Evolutionary conservation across 2,888 invertebrate species (phyloP).

Genomic region (Norana najaformis): DNA sequence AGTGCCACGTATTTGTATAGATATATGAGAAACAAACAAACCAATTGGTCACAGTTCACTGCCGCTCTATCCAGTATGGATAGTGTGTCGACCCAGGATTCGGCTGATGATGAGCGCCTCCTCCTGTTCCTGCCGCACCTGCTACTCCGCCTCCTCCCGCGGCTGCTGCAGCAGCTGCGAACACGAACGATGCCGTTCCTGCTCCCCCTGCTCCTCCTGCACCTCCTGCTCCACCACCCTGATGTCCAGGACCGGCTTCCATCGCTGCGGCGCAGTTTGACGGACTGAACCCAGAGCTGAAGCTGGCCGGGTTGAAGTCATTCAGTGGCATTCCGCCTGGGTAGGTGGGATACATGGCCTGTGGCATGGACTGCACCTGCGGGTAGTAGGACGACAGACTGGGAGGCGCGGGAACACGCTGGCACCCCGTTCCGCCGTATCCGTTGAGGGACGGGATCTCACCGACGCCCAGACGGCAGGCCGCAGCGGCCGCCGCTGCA

Average conservation of each 20-base stretch:
- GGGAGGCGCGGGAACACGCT: conserved; percentile 45
- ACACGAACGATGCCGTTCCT: conserved; percentile 9
- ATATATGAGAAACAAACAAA: background rate
- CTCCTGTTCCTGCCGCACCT: background rate
- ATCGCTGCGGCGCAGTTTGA: conserved; percentile 14
- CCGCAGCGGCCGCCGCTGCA: conserved; percentile 22
- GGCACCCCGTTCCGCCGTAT: conserved; percentile 49
- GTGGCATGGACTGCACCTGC: conserved; percentile 44
- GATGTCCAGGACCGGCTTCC: background rate
- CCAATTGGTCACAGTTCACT: conserved; percentile 19
- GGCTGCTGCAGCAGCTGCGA: conserved; percentile 24
- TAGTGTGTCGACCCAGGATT: background rate
- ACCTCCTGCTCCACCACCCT: background rate
- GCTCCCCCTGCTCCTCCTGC: background rate
- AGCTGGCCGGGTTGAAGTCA: conserved; percentile 52
- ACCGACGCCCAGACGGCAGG: conserved; percentile 22
- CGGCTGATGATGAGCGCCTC: background rate
- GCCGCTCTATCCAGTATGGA: conserved; percentile 27
- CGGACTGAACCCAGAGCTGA: conserved; percentile 29
- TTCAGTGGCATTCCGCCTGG: conserved; percentile 42
- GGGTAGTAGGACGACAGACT: conserved; percentile 42
- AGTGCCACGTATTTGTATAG: background rate
- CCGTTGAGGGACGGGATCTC: conserved; percentile 48
- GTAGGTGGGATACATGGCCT: conserved; percentile 30
- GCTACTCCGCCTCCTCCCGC: background rate